These are phyloP conservation scores for Molossus alvarezi DNA, from an alignment of 2,797 vertebrate species.

Conservation along the genomic window DNA sequence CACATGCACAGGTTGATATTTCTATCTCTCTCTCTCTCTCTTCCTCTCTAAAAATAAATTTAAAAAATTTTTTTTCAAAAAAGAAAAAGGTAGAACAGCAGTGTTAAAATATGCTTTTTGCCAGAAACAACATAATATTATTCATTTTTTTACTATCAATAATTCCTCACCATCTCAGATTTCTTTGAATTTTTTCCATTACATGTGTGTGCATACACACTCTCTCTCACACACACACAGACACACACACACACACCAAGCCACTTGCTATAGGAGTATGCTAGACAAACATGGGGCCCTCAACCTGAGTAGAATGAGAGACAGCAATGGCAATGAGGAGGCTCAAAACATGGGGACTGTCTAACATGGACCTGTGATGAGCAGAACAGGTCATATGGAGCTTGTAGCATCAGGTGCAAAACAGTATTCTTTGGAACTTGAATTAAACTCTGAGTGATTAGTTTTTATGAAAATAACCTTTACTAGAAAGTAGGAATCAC, in stretches of 20 bases:
- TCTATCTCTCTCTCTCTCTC: too few species aligned
- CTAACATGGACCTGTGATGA: neutral
- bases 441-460: neutral
- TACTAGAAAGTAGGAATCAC: neutral
- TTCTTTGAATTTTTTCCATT: conserved; percentile 19
- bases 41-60: too few species aligned
- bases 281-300: neutral
- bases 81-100: neutral
- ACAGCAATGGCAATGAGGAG: neutral
- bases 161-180: neutral
- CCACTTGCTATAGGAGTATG: neutral
- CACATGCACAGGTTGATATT: too few species aligned
- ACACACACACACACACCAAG: neutral
- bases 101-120: neutral
- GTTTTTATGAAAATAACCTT: neutral
- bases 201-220: fast-evolving
- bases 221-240: neutral
- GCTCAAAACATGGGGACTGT: neutral
- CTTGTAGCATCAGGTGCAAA: neutral
- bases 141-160: neutral
- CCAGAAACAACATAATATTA: neutral
- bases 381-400: neutral
- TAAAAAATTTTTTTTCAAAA: neutral
- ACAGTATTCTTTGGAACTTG: neutral
- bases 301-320: neutral